These are phyloP conservation scores for Hirundo rustica DNA, from an alignment of 2,797 vertebrate genomes.

Conservation along the genomic window DNA sequence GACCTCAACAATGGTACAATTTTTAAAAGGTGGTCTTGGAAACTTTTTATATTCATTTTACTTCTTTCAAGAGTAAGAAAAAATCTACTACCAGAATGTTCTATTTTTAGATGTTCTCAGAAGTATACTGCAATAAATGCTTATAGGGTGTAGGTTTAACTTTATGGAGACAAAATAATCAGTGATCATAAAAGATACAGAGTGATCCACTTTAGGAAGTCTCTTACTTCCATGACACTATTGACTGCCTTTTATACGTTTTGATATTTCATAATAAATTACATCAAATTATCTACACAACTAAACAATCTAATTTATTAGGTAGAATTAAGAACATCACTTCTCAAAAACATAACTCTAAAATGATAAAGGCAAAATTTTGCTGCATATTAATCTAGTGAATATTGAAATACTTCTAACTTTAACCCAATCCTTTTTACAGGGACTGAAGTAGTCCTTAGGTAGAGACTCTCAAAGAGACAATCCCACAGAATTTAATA, in stretches of 20 bases:
- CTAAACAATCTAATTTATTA: neutral
- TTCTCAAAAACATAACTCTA: neutral
- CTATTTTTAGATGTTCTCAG: neutral
- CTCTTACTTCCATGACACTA: neutral
- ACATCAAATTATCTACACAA: neutral
- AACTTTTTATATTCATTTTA: neutral
- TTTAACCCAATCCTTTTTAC: neutral
- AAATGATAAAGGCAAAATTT: neutral
- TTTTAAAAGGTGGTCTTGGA: neutral
- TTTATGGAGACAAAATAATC: neutral
- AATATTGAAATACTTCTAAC: neutral
- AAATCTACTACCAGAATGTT: neutral
- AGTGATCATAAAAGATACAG: neutral
- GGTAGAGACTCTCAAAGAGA: neutral
- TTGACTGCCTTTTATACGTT: neutral
- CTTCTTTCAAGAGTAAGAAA: neutral
- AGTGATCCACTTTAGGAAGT: neutral
- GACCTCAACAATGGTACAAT: neutral
- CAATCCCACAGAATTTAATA: neutral
- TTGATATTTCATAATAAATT: neutral
- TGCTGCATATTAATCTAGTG: neutral
- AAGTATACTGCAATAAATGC: neutral
- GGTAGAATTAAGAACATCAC: neutral
- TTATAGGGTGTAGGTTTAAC: neutral
- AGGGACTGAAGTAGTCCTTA: neutral